These are phyloP conservation scores for Leguminivora glycinivorella DNA, from an alignment of 1,140 invertebrate species.

Conservation along the genomic window DNA sequence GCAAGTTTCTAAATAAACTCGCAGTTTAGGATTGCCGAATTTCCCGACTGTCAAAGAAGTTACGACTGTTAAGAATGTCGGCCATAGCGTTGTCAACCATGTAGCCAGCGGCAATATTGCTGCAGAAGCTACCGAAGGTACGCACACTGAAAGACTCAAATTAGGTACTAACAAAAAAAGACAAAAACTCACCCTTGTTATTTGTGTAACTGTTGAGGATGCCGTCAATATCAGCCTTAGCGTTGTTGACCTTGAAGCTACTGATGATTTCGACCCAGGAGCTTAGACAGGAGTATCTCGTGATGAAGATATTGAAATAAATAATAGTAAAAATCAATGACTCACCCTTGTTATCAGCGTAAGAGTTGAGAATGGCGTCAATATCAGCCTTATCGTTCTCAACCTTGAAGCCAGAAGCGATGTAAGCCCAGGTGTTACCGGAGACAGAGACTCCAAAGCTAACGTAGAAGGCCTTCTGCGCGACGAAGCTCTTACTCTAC, in stretches of 20 bases:
- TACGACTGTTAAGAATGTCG: too few relatives aligned
- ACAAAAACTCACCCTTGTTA: slow-evolving; percentile 6
- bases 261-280: neutral
- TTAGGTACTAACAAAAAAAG: too few relatives aligned
- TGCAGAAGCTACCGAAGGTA: too few relatives aligned
- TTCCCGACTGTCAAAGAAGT: too few relatives aligned
- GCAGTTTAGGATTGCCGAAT: too few relatives aligned
- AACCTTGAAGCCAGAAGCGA: neutral
- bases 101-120: too few relatives aligned
- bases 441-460: neutral
- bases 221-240: neutral
- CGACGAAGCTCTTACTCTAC: too few relatives aligned
- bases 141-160: too few relatives aligned
- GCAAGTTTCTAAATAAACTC: too few relatives aligned
- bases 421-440: neutral
- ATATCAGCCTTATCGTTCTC: neutral
- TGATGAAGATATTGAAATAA: neutral
- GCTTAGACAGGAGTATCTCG: neutral
- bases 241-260: neutral
- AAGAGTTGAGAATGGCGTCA: neutral
- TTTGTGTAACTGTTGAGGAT: neutral
- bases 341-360: neutral
- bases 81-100: too few relatives aligned
- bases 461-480: neutral
- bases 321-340: too few relatives aligned